Evolutionary conservation across 92 coral and sea anemone species (phyloP).

Genomic region (Porites evermanni): DNA sequence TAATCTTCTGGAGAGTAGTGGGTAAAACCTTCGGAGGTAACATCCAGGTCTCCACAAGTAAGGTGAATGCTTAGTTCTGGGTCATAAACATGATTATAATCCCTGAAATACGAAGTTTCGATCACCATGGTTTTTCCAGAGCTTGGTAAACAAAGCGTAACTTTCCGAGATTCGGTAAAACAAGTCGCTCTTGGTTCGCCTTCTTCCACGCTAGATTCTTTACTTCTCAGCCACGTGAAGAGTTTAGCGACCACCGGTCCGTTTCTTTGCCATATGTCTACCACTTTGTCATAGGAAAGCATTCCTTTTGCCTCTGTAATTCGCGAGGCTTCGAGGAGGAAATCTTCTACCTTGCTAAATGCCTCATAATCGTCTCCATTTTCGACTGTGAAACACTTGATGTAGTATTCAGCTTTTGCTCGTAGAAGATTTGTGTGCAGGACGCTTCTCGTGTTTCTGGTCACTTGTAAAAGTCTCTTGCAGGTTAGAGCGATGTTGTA

Average conservation of each 20-base stretch:
- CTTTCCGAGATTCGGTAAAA: slow-evolving; percentile 4
- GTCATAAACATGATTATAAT: slow-evolving; percentile 26
- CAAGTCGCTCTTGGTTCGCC: slow-evolving; percentile 52
- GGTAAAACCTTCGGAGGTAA: slow-evolving; percentile 6
- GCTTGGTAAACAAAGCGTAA: slow-evolving; percentile 37
- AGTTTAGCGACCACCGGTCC: slow-evolving; percentile 83
- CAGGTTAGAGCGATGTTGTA: slow-evolving; percentile 52
- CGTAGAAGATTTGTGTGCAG: slow-evolving; percentile 42
- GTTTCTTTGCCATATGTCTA: slow-evolving; percentile 56
- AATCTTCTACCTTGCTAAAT: not conserved
- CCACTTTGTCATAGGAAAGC: slow-evolving; percentile 34
- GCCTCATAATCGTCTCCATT: not conserved
- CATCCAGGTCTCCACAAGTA: slow-evolving; percentile 48
- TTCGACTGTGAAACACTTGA: slow-evolving; percentile 33
- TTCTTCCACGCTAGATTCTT: slow-evolving; percentile 7
- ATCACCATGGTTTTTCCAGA: slow-evolving; percentile 31
- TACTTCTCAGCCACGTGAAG: slow-evolving; percentile 66
- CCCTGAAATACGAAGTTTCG: slow-evolving; percentile 26
- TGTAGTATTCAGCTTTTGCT: slow-evolving; percentile 51
- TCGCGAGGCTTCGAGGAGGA: slow-evolving; percentile 4
- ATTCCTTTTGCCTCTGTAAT: slow-evolving; percentile 18
- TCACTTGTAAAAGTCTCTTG: slow-evolving; percentile 41
- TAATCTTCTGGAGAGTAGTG: slow-evolving; percentile 22
- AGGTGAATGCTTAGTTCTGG: slow-evolving; percentile 17
- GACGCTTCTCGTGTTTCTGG: slow-evolving; percentile 29